Conservation (phyloP, 2,113 vertebrate genomes). For the Takifugu bimaculatus region DNA sequence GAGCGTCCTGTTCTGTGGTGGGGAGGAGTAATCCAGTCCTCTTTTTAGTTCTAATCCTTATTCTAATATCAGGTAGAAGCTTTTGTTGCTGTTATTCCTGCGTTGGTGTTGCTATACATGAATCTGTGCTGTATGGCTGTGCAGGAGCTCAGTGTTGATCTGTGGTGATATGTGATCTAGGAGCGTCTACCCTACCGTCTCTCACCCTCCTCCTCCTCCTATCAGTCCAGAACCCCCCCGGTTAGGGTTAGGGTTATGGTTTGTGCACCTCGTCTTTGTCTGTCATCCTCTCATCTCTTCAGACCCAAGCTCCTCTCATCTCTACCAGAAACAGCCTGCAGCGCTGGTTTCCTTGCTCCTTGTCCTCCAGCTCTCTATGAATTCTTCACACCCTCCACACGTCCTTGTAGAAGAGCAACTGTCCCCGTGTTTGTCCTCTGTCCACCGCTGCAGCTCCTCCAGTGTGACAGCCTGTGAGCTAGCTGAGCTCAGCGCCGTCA, state of each 20-base stretch:
- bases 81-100: constrained; percentile 15
- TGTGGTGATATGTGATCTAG: too few species aligned
- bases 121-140: too few species aligned
- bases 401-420: constrained; percentile 31
- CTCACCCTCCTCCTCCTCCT: constrained; percentile 1
- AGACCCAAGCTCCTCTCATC: background rate
- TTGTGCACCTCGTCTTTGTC: constrained; percentile 9
- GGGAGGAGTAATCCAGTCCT: constrained; percentile 37
- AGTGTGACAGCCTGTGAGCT: constrained; percentile 6
- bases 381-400: constrained; percentile 1
- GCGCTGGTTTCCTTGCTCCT: constrained; percentile 4
- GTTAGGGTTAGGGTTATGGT: too few species aligned
- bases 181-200: background rate
- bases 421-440: background rate
- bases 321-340: constrained; percentile 15
- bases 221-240: too few species aligned
- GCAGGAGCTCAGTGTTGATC: too few species aligned
- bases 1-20: constrained; percentile 34
- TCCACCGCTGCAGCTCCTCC: constrained; percentile 22
- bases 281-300: constrained; percentile 3
- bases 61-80: constrained; percentile 16
- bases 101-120: too few species aligned
- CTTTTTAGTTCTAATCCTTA: constrained; percentile 53
- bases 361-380: constrained; percentile 23
- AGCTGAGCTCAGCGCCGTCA: background rate